Evolutionary conservation across 1,140 invertebrate species (phyloP), one percentile per base, ranked within the genome.

Genomic region (Brevipalpus yothersi): DNA sequence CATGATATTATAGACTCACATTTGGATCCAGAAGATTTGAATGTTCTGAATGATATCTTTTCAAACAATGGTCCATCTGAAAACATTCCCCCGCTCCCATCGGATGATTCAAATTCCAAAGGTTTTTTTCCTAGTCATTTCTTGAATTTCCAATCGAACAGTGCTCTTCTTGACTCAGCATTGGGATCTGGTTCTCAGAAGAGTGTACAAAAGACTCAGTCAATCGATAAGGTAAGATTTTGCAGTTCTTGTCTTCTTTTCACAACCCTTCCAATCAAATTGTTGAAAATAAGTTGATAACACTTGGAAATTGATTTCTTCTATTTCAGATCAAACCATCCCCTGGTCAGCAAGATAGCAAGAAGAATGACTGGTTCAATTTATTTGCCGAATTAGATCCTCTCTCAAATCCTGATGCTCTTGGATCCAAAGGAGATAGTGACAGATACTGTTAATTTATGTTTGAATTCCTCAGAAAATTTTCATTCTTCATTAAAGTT

Each of bases 341-440:
- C 67, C 47, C 65, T 69, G 67, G 65, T 59, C 23, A 66, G 67
- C 58, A 70, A 72, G 60, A 63, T 69, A 40, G 73, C 75, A 62
- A 75, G 75, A 71, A 70, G 74, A 53, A 72, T 75, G 0, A 43
- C 19, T 95, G 90, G 90, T 80, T 90, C 64, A 86, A 86, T 70
- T 73, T 93, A 39, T 94, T 94, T 75, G 84, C 88, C 43, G 89
- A 94, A 71, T 69, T 95, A 42, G 89, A 95, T 76, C 89, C 89
- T 9, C 73, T 93, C 7, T 80, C 85, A 15, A 90, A 92, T 73
- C 79, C 80, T 19, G 79, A 77, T 67, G 72, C 74, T 39, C 68
- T 80, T 64, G 77, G 76, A 15, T 69, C 72, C 41, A 69, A 73
- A 47, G 67, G 64, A 49, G 66, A 67, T 41, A 58, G 66, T 53